Evolutionary conservation across 2,113 vertebrate genomes (phyloP), one percentile per base, ranked within the genome.

Genomic region (Erpornis zantholeuca): DNA sequence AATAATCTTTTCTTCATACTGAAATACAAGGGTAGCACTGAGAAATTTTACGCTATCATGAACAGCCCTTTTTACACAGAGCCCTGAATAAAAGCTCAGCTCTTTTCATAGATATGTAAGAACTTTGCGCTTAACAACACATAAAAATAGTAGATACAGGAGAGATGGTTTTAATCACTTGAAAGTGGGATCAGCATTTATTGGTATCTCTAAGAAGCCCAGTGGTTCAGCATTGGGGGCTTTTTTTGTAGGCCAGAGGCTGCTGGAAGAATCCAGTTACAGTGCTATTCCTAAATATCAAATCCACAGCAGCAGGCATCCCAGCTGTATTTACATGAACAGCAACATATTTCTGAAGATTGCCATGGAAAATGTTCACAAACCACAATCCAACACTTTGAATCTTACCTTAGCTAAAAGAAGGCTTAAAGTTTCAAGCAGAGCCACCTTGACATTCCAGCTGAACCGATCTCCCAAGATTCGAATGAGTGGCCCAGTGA

Each of bases 401-500:
- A 50, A 13, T 45, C 96, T 98, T 94, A 99, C 99, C 98, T 99
- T 99, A 56, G 98, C 98, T 85, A 99, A 96, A 92, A 99, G 98
- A 90, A 99, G 98, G 82, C 99, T 99, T 78, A 99, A 98, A 1
- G 99, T 99, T 97, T 99, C 99, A 2, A 99, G 98, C 83, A 99
- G 97, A 86, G 99, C 99, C 0, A 99, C 99, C 95, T 99, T 99
- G 93, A 99, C 99, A 1, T 98, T 99, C 98, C 98, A 99, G 89
- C 98, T 98, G 94, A 99, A 99, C 31, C 99, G 98, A 96, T 99
- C 99, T 91, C 99, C 99, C 72, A 99, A 88, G 96, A 99, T 99
- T 54, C 99, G 99, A 95, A 99, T 99, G 61, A 99, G 98, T 2
- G 99, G 99, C 60, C 99, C 99, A 1, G 99, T 99, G 97, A 99